These are phyloP conservation scores for Aphodius sticticus DNA, from an alignment of 2,888 invertebrate genomes.

Conservation along the genomic window DNA sequence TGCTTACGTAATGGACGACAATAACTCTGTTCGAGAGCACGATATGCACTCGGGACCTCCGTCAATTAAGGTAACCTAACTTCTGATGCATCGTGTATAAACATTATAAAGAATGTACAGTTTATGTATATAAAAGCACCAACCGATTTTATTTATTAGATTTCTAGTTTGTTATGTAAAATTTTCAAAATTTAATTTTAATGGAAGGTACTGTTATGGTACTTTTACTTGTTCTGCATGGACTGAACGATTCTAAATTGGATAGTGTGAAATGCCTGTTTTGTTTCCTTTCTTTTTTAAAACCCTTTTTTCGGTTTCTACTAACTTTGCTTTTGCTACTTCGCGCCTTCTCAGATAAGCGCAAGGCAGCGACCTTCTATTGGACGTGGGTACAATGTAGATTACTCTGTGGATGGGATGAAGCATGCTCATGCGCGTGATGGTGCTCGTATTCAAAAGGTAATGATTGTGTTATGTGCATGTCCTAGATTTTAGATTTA, in stretches of 20 bases:
- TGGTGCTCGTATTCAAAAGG: conserved; percentile 57
- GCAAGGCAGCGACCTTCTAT: conserved; percentile 60
- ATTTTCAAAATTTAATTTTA: no score
- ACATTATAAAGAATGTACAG: conserved; percentile 12
- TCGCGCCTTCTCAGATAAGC: conserved; percentile 59
- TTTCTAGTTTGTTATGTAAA: not conserved
- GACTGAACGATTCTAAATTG: not conserved
- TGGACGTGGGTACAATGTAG: conserved; percentile 61
- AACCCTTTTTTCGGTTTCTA: conserved; percentile 41
- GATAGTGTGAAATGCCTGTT: conserved; percentile 29
- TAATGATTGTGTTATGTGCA: conserved; percentile 48
- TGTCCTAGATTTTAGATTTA: not conserved
- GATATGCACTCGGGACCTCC: conserved; percentile 80
- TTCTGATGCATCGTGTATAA: not conserved
- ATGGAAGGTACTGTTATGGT: not conserved
- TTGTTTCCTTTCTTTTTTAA: conserved; percentile 27
- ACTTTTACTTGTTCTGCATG: not conserved
- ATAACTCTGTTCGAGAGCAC: conserved; percentile 80
- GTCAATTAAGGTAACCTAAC: conserved; percentile 78
- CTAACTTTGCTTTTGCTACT: conserved; percentile 57
- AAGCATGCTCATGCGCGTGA: conserved; percentile 61
- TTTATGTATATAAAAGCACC: not conserved
- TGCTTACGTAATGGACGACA: conserved; percentile 80
- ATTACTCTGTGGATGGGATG: conserved; percentile 62
- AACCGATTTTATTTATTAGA: not conserved